Conservation (phyloP, 2,888 invertebrate genomes). For the Carabus problematicus region DNA sequence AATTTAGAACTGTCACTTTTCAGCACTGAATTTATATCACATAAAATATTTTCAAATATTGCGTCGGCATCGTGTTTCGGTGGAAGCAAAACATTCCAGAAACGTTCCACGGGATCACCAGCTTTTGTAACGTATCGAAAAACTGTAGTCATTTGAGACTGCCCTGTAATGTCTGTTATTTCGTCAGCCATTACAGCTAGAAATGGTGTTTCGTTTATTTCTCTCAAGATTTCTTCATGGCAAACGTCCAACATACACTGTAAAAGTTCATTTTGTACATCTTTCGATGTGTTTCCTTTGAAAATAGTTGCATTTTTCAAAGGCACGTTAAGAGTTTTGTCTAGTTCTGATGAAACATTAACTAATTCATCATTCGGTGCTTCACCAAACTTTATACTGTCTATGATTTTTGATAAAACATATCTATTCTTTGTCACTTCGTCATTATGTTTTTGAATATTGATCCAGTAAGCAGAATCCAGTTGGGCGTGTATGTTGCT, state of each 20-base stretch:
- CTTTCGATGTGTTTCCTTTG: constrained; percentile 51
- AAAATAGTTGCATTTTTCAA: constrained; percentile 48
- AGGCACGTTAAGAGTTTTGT: constrained; percentile 48
- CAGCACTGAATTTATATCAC: constrained; percentile 43
- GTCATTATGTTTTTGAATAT: constrained; percentile 40
- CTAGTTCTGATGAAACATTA: constrained; percentile 49
- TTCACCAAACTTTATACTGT: constrained; percentile 46
- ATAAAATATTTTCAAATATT: constrained; percentile 42
- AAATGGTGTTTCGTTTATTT: constrained; percentile 47
- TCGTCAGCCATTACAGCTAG: constrained; percentile 51
- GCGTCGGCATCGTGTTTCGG: constrained; percentile 43
- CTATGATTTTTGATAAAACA: constrained; percentile 49
- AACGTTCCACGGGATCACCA: constrained; percentile 48
- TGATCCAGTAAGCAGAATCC: constrained; percentile 41
- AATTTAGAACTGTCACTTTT: constrained; percentile 46
- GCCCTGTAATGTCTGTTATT: constrained; percentile 49
- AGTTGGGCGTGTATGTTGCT: constrained; percentile 44
- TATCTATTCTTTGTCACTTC: constrained; percentile 45
- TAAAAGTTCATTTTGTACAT: constrained; percentile 52
- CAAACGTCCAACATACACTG: constrained; percentile 51
- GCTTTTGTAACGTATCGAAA: constrained; percentile 48
- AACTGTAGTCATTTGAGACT: constrained; percentile 48
- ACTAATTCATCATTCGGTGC: constrained; percentile 53
- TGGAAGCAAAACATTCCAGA: constrained; percentile 46
- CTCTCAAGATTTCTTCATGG: constrained; percentile 47